A percentile compares a stretch with the other conserved stretches of the same genome.
These are phyloP conservation scores for Steatocranus sp. DNA, from an alignment of 2,797 vertebrate species.

Conservation along the genomic window DNA sequence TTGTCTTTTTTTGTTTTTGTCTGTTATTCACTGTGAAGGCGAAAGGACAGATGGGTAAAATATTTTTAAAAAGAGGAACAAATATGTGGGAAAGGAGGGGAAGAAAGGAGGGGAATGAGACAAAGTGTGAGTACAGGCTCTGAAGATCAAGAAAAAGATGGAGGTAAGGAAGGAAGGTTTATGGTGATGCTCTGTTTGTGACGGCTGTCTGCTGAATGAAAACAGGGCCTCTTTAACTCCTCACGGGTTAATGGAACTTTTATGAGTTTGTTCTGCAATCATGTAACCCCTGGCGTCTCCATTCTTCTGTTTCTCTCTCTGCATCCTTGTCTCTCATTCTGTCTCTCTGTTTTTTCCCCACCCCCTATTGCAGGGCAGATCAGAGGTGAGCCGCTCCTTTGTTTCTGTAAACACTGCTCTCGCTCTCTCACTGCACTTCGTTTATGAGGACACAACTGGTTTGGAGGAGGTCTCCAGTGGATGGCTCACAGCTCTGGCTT, in stretches of 20 bases:
- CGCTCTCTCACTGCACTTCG: slow-evolving; percentile 46
- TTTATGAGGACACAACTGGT: slow-evolving; percentile 60
- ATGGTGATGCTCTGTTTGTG: slow-evolving; percentile 98
- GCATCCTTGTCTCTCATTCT: slow-evolving; percentile 15
- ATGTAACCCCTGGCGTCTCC: slow-evolving; percentile 80
- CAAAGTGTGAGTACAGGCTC: neutral
- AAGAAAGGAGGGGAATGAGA: neutral
- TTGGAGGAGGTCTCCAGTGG: slow-evolving; percentile 61
- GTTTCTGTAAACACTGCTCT: slow-evolving; percentile 61
- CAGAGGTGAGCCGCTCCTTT: slow-evolving; percentile 73
- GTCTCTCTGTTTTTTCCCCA: neutral
- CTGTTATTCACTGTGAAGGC: neutral
- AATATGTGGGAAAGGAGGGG: neutral
- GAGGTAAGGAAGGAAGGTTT: slow-evolving; percentile 78
- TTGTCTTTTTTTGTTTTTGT: neutral
- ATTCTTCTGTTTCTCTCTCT: slow-evolving; percentile 50
- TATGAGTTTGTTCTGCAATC: slow-evolving; percentile 96
- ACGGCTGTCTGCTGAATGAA: slow-evolving; percentile 97
- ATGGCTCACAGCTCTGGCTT: slow-evolving; percentile 55
- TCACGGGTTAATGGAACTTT: slow-evolving; percentile 90
- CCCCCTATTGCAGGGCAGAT: slow-evolving; percentile 58
- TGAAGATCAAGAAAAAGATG: slow-evolving; percentile 50
- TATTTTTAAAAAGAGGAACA: neutral
- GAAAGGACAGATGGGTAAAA: neutral
- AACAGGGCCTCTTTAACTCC: slow-evolving; percentile 95